Base-by-base conservation (phyloP, 1,140 invertebrate genomes). In the Lepidurus arcticus region DNA sequence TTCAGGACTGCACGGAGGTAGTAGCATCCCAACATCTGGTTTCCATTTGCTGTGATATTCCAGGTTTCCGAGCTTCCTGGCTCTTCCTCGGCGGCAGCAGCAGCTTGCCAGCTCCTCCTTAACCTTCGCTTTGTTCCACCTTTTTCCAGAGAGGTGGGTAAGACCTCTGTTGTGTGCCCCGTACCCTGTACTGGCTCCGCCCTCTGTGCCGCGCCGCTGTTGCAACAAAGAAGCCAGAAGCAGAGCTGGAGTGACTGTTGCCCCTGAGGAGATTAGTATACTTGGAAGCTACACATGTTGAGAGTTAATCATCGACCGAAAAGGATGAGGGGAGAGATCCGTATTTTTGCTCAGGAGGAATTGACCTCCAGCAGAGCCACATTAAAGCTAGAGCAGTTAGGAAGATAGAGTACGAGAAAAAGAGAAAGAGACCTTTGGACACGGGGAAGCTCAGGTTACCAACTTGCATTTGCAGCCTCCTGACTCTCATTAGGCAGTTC, bases 401-500 rank as follows among this genome's bases (percentile, higher is more conserved):
- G 2, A 34, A 34, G 34, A 34, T 1, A 34, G 34, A 34, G 26
- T 3, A 34, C 34, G 34, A 65, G 53, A 65, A 21, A 65, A 65
- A 65, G 45, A 47, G 16, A 7, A 21, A 65, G 13, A 65, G 53
- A 65, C 53, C 53, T 65, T 65, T 65, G 53, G 53, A 65, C 53
- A 65, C 53, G 53, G 53, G 9, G 53, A 65, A 65, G 53, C 53
- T 65, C 53, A 65, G 53, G 53, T 65, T 65, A 65, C 53, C 53
- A 21, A 65, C 53, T 65, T 65, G 53, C 53, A 65, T 65, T 65
- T 65, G 53, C 53, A 65, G 53, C 53, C 53, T 65, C 53, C 53
- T 65, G 53, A 65, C 53, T 65, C 53, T 65, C 53, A 65, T 65
- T 65, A 65, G 53, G 13, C 53, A 65, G 53, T 65, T 65, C 53